Base-by-base conservation (phyloP, 2,888 invertebrate genomes). In the Amiota mariae region DNA sequence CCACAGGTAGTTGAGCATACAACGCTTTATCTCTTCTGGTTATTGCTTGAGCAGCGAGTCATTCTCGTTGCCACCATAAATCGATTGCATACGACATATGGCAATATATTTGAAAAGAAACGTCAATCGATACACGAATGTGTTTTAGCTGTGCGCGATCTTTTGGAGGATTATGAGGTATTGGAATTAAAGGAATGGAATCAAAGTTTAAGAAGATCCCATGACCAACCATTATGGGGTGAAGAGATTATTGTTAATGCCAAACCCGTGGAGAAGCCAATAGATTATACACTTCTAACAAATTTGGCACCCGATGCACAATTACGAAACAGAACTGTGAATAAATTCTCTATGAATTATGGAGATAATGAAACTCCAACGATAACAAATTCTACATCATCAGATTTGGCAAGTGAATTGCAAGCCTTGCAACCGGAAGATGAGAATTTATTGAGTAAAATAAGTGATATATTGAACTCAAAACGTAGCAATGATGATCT, bases 401-500 rank as follows among this genome's bases (percentile, higher is more conserved):
- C 66, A 4, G 49, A 82, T 72, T 74, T 84, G 0, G 81, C 84
- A n/a, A 72, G 73, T 11, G 80, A 82, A 67, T 74, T 88, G 15
- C 80, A 86, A 54, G 73, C 79, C 0, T 78, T 88, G n/a, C 73
- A 87, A 2, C 75, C 87, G 24, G 85, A 87, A 11, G 82, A 85
- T 76, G 80, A 80, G 8, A 77, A 82, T 36, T 75, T 87, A 0
- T 48, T 87, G 3, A 70, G n/a, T 18, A 83, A 85, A 57, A 79
- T 89, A n/a, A 79, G 84, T 20, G 80, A 93, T 91, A 88, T 87
- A 87, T 89, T 96, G 0, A 93, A 92, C 77, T 93, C 93, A 0
- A 90, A 92, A 13, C 91, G 92, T 77, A 91, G 91, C 47, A 93
- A 92, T 78, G 93, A 93, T 76, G 95, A 95, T 82, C 90, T 96